phyloP scores from a whole-genome alignment of 2,797 vertebrate genomes.

The Phoxinus dragarum region DNA sequence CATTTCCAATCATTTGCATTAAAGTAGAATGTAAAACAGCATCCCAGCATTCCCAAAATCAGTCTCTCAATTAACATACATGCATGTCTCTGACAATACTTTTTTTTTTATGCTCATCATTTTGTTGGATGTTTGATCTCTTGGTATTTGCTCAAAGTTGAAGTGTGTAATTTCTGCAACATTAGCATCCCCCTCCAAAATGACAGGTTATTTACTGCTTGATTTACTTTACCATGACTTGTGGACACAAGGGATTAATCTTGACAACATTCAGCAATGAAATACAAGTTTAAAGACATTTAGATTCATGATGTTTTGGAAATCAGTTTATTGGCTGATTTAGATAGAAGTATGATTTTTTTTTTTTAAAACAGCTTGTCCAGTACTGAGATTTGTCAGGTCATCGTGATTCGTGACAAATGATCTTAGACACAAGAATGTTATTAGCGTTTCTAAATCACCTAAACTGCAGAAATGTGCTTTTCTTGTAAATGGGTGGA shows the following conservation, averaged over 20 bases:
- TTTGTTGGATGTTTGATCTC: neutral
- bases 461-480: neutral
- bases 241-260: no score
- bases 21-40: neutral
- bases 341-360: neutral
- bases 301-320: neutral
- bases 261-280: neutral
- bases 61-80: neutral
- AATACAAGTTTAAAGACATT: neutral
- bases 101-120: neutral
- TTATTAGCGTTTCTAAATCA: slow-evolving; percentile 7
- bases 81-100: neutral
- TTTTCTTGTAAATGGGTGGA: neutral
- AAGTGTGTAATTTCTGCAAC: neutral
- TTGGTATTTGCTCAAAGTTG: neutral
- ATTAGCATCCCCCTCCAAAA: neutral
- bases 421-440: neutral
- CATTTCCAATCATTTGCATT: slow-evolving; percentile 21
- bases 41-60: neutral
- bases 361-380: neutral
- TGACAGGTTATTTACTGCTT: neutral
- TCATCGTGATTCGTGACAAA: no score
- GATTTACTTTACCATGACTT: neutral
- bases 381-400: neutral
- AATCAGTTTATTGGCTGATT: neutral